Percentiles rank a stretch among this genome's conserved stretches.
Evolutionary conservation across 2,797 vertebrate genomes (phyloP).

Genomic region (Echiichthys vipera): DNA sequence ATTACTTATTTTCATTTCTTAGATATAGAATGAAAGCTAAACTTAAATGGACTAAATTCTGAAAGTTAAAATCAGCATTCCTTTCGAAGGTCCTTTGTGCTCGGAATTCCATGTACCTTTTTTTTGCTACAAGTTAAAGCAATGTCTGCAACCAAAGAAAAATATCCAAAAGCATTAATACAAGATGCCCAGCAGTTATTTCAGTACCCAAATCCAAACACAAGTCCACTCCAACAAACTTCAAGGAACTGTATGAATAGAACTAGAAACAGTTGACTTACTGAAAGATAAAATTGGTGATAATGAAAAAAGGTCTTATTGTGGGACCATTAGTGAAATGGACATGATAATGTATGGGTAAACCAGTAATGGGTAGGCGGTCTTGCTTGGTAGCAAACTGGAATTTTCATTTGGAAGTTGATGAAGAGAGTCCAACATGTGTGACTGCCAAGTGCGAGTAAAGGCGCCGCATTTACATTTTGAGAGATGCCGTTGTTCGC

Average conservation of each 20-base stretch:
- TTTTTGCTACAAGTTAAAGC: neutral
- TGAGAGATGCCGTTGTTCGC: neutral
- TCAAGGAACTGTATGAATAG: slow-evolving; percentile 6
- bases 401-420: slow-evolving; percentile 50
- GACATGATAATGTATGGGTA: slow-evolving; percentile 36
- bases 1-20: neutral
- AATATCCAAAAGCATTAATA: neutral
- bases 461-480: slow-evolving; percentile 19
- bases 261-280: slow-evolving; percentile 15
- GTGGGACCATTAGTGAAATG: slow-evolving; percentile 61
- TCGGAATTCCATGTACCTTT: too few relatives aligned
- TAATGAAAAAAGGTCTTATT: slow-evolving; percentile 36
- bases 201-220: neutral
- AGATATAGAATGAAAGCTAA: neutral
- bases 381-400: slow-evolving; percentile 42
- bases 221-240: slow-evolving; percentile 17
- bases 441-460: slow-evolving; percentile 38
- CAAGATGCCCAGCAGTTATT: neutral
- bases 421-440: slow-evolving; percentile 28
- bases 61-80: neutral
- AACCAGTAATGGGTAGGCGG: slow-evolving; percentile 34
- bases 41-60: neutral
- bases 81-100: neutral
- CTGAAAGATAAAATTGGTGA: slow-evolving; percentile 41
- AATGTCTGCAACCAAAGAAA: neutral